Evolutionary conservation across 2,888 invertebrate species (phyloP).

Genomic region (Pachycephus smyrnensis): DNA sequence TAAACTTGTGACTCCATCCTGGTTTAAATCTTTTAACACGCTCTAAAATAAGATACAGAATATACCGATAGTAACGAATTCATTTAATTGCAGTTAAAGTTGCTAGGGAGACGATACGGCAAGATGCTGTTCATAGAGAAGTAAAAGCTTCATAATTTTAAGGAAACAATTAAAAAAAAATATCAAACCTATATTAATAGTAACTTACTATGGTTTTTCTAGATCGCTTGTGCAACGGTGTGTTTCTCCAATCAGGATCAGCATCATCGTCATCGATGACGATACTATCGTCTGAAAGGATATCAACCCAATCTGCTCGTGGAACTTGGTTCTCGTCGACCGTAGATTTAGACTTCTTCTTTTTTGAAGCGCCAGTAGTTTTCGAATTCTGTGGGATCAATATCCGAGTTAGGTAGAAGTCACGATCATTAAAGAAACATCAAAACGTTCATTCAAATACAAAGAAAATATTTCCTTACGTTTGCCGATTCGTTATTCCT

Average conservation of each 20-base stretch:
- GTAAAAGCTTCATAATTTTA: neutral
- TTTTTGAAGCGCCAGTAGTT: neutral
- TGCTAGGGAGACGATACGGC: neutral
- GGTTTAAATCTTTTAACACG: neutral
- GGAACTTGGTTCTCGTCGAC: slow-evolving; percentile 7
- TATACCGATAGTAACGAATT: neutral
- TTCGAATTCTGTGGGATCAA: neutral
- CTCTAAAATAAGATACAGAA: neutral
- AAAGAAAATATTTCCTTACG: neutral
- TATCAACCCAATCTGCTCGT: slow-evolving; percentile 18
- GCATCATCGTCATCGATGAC: slow-evolving; percentile 62
- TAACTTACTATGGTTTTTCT: slow-evolving; percentile 51
- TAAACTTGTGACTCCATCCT: slow-evolving; percentile 22
- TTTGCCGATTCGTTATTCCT: neutral
- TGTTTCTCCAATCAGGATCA: slow-evolving; percentile 80
- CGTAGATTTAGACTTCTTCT: slow-evolving; percentile 9
- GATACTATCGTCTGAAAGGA: slow-evolving; percentile 42
- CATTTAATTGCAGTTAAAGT: neutral
- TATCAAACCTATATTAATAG: neutral
- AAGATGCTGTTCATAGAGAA: neutral
- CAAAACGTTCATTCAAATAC: neutral
- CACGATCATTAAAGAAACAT: neutral
- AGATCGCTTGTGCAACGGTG: slow-evolving; percentile 72
- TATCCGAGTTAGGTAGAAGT: neutral
- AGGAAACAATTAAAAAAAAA: slow-evolving; percentile 51